Evolutionary conservation across 2,888 invertebrate species (phyloP), one percentile per base, ranked within the genome.

Genomic region (Metellina segmentata): DNA sequence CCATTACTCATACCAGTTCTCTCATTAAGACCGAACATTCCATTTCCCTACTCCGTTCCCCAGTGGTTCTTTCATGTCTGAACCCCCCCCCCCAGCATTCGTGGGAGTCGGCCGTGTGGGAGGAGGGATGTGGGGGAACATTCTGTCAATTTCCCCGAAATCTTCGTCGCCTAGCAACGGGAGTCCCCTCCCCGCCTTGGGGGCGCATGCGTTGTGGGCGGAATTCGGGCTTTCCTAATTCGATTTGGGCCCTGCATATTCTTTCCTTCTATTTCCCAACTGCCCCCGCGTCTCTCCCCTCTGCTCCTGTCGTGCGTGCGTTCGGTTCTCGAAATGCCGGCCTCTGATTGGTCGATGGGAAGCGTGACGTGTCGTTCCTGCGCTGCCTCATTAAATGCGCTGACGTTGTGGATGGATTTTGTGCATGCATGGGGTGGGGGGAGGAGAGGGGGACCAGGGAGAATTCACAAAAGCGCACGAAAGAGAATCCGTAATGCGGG

Each of bases 321-420:
- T 61, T 49, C 52, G 81, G 49, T 74, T 72, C 48, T 13, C 19
- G 19, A 20, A 77, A 75, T 71, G 53, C 61, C 34, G 85, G 71
- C 71, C 71, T 70, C 19, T 61, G 83, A 90, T 90, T 90, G 89
- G 89, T 78, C 83, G 83, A 20, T 71, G 34, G 81, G 13, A 61
- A 81, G 89, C 83, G 53, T 85, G 89, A 90, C 89, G 89, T 90
- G 74, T 71, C 49, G 51, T 11, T 49, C 61, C 74, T 16, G 49
- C 19, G 34, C 81, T 81, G 81, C 79, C 89, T 90, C 89, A 83
- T 90, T 90, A 90, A 89, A 85, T 83, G 89, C 89, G 81, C 86
- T 75, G 81, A 19, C 77, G 77, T 52, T 69, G 9, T 49, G 70
- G 61, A 83, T 86, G 88, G n/a, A 70, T 89, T 82, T 78, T 61